These are phyloP conservation scores for Periophthalmus modestus DNA, from an alignment of 2,113 vertebrate genomes.

Conservation along the genomic window DNA sequence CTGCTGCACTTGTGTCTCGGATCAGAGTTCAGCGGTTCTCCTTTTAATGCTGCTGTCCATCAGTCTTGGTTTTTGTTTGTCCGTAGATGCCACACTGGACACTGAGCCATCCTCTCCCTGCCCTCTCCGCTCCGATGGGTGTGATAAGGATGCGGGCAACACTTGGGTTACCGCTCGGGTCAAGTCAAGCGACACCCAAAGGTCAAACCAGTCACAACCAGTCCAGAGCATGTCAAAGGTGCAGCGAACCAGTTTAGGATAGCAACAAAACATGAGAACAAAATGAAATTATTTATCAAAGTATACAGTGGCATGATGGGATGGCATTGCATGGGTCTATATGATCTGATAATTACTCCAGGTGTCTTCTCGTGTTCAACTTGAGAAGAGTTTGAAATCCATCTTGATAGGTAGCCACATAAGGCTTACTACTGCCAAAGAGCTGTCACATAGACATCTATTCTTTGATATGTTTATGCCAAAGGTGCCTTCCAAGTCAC, in stretches of 20 bases:
- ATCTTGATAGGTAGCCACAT: slow-evolving; percentile 46
- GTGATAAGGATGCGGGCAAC: slow-evolving; percentile 61
- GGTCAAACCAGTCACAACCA: slow-evolving; percentile 54
- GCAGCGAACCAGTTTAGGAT: slow-evolving; percentile 18
- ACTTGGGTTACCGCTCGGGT: slow-evolving; percentile 62
- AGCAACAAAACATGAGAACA: slow-evolving; percentile 11
- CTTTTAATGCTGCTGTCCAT: not conserved
- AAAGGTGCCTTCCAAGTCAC: slow-evolving; percentile 6
- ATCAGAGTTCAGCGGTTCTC: not conserved
- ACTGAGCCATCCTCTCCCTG: slow-evolving; percentile 39
- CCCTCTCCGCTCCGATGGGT: slow-evolving; percentile 32
- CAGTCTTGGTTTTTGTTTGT: not conserved
- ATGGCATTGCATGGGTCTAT: slow-evolving; percentile 24
- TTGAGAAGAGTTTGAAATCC: slow-evolving; percentile 68
- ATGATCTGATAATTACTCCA: slow-evolving; percentile 49
- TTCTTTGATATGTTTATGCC: slow-evolving; percentile 19
- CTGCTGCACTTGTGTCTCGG: not conserved
- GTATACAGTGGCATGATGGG: slow-evolving; percentile 39
- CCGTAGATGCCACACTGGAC: slow-evolving; percentile 29
- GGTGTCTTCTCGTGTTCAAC: slow-evolving; percentile 47
- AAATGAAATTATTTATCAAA: slow-evolving; percentile 52
- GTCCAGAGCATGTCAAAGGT: slow-evolving; percentile 32
- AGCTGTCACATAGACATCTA: slow-evolving; percentile 22
- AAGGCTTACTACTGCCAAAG: slow-evolving; percentile 31
- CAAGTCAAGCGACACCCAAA: slow-evolving; percentile 68